Evolutionary conservation across 2,888 invertebrate species (phyloP).

Genomic region (Gonocerus acuteangulatus): DNA sequence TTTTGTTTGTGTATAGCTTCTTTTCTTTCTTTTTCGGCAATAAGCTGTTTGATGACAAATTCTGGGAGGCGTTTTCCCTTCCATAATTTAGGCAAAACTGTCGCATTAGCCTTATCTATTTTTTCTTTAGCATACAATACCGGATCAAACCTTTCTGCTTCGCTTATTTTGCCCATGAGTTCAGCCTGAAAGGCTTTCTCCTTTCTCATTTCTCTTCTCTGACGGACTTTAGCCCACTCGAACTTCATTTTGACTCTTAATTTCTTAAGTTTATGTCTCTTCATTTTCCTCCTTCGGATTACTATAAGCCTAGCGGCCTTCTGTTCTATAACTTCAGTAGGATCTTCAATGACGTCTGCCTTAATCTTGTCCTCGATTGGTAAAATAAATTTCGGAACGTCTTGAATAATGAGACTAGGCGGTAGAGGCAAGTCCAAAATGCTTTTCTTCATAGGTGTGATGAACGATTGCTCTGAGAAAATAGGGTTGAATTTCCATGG

Average conservation of each 20-base stretch:
- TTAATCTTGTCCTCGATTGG: slow-evolving; percentile 16
- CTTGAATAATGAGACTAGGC: slow-evolving; percentile 14
- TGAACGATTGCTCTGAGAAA: neutral
- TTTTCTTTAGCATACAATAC: slow-evolving; percentile 61
- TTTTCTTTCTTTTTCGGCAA: slow-evolving; percentile 53
- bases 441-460: neutral
- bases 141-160: slow-evolving; percentile 68
- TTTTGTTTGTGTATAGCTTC: slow-evolving; percentile 30
- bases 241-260: slow-evolving; percentile 70
- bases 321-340: slow-evolving; percentile 49
- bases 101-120: slow-evolving; percentile 54
- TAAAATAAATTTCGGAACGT: slow-evolving; percentile 18
- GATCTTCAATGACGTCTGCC: slow-evolving; percentile 33
- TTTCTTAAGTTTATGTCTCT: slow-evolving; percentile 74
- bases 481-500: neutral
- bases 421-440: slow-evolving; percentile 20
- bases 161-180: slow-evolving; percentile 59
- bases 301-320: slow-evolving; percentile 66
- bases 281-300: slow-evolving; percentile 76
- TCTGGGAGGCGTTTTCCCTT: slow-evolving; percentile 59
- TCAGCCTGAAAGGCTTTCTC: slow-evolving; percentile 70
- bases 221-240: slow-evolving; percentile 61
- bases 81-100: slow-evolving; percentile 50
- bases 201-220: slow-evolving; percentile 61
- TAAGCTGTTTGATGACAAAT: slow-evolving; percentile 58